Base-by-base conservation (phyloP, 2,888 invertebrate genomes). In the Dryomyza anilis region DNA sequence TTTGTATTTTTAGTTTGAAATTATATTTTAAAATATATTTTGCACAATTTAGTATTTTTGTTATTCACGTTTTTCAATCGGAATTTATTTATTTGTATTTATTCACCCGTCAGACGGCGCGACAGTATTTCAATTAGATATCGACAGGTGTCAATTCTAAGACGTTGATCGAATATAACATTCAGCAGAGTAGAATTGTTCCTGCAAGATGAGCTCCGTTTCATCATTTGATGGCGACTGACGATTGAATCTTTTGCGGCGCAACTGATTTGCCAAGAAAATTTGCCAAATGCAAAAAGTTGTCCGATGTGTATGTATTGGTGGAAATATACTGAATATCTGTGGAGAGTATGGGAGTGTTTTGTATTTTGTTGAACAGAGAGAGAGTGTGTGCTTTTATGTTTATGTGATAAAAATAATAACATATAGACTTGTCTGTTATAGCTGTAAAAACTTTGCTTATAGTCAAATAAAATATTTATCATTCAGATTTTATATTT, bases 201-300 rank as follows among this genome's bases (percentile, higher is more conserved):
- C 74, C 75, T 74, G 74, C 78, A 73, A 77, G 80, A 79, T 78
- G 81, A 79, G 77, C 76, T 75, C 79, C 78, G 74, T 82, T 78
- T 82, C 83, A 82, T 82, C 75, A 79, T 81, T 81, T 81, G 79
- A 78, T 78, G 77, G 75, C 77, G 81, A 83, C 80, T 83, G 78
- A 78, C 71, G n/a, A n/a, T n/a, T n/a, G n/a, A 63, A 43, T 21
- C 55, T 39, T 59, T 59, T 30, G 65, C 21, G 48, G 16, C 19
- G 30, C 14, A 19, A 33, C 21, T 33, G 29, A 59, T 33, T 59
- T 59, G 33, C n/a, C 46, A 57, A 8, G 16, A 23, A 14, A 33
- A 16, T 27, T 27, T 30, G 33, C 53, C 53, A 33, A 53, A 53
- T 33, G 53, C 53, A 16, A 21, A n/a, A 16, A 4, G 7, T n/a